Evolutionary conservation across 2,113 vertebrate species (phyloP).

Genomic region (Callocephalon fimbriatum): DNA sequence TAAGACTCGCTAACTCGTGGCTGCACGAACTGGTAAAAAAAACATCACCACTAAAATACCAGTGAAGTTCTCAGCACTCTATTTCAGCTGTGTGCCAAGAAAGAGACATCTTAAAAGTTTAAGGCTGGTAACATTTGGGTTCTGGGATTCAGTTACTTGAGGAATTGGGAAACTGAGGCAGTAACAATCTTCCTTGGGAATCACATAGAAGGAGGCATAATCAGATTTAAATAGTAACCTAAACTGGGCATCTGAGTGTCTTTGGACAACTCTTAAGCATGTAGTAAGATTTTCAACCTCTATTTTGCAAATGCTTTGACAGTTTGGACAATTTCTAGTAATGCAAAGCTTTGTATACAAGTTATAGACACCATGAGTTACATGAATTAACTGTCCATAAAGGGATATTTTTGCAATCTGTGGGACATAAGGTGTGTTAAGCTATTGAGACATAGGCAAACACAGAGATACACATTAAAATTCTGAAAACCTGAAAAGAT

Average conservation of each 20-base stretch:
- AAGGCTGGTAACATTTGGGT: background rate
- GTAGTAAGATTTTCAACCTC: background rate
- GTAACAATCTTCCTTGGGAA: background rate
- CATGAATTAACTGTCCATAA: background rate
- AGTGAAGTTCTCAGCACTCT: background rate
- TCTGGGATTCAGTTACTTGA: background rate
- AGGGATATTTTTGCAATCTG: background rate
- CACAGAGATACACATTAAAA: background rate
- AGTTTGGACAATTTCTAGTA: background rate
- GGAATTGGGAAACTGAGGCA: background rate
- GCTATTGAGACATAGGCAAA: background rate
- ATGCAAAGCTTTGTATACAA: background rate
- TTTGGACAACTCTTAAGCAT: background rate
- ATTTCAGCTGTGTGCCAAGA: background rate
- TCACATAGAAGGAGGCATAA: background rate
- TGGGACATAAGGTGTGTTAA: background rate
- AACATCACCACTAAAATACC: background rate
- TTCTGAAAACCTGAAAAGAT: background rate
- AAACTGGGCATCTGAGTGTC: background rate
- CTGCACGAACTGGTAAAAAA: background rate
- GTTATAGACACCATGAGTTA: background rate
- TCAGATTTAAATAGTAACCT: background rate
- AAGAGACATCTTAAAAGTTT: background rate
- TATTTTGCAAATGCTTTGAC: background rate
- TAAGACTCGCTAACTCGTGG: background rate